Evolutionary conservation across 2,888 invertebrate genomes (phyloP).

Genomic region (Drosophila hamatofila): DNA sequence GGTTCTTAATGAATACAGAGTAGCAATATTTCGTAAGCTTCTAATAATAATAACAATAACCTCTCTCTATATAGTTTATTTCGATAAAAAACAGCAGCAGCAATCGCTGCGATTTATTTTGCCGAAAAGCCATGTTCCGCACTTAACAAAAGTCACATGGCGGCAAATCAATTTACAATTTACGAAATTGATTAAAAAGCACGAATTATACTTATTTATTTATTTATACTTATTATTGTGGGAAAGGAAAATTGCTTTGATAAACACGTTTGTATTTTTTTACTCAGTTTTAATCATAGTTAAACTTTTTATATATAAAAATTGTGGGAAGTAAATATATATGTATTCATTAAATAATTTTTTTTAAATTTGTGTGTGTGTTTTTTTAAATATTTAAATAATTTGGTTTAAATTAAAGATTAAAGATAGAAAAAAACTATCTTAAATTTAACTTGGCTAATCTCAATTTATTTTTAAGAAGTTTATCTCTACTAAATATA

Average conservation of each 20-base stretch:
- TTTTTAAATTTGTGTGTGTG: not conserved
- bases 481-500: not conserved
- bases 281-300: not conserved
- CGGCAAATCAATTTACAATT: conserved; percentile 4
- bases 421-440: not conserved
- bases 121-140: not conserved
- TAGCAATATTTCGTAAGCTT: not conserved
- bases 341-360: too few relatives aligned
- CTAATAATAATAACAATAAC: not conserved
- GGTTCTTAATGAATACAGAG: not conserved
- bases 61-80: not conserved
- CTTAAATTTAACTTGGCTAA: not conserved
- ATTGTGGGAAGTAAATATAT: not conserved
- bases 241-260: not conserved
- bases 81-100: not conserved
- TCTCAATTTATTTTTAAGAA: not conserved
- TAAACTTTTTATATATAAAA: not conserved
- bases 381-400: not conserved
- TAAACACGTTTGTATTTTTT: conserved; percentile 3
- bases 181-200: conserved; percentile 2
- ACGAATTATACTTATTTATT: not conserved
- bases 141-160: conserved; percentile 1
- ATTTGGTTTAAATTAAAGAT: not conserved
- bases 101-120: not conserved
- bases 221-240: not conserved